Conservation (phyloP, 30 jellyfish, hydroid and myxozoan species). For the Nemopilema nomurai region DNA sequence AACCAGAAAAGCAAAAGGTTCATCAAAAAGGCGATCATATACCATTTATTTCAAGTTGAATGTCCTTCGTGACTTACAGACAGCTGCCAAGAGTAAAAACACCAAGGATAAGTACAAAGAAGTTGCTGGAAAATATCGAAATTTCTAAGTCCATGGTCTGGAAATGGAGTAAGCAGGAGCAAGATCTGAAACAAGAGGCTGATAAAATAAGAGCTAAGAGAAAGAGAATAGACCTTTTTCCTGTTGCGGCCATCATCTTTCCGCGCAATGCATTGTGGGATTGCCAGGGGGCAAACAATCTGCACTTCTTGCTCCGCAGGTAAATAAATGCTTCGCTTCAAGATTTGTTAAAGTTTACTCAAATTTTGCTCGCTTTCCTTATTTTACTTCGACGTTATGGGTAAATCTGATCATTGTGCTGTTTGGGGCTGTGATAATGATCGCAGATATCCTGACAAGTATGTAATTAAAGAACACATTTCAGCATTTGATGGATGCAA, state of each 20-base stretch:
- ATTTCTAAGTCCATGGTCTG: conserved; percentile 44
- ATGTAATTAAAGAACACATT: conserved; percentile 11
- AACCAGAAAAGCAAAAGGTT: neutral
- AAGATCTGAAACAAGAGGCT: conserved; percentile 42
- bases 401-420: conserved; percentile 33
- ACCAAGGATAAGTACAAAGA: conserved; percentile 34
- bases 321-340: conserved; percentile 9
- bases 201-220: conserved; percentile 25
- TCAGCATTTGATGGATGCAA: conserved; percentile 22
- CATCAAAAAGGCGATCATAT: conserved; percentile 9
- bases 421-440: conserved; percentile 47
- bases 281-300: neutral
- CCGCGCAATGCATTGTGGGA: conserved; percentile 7
- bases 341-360: conserved; percentile 11
- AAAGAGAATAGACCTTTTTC: conserved; percentile 29
- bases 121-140: conserved; percentile 19
- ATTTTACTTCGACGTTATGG: conserved; percentile 3
- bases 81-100: neutral
- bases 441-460: conserved; percentile 39
- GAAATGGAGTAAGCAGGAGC: conserved; percentile 57
- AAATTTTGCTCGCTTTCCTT: conserved; percentile 12
- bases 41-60: conserved; percentile 30
- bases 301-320: conserved; percentile 19
- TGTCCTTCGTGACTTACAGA: neutral
- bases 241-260: conserved; percentile 15